phyloP scores from a whole-genome alignment of 2,113 vertebrate species.

The Gymnogyps californianus region DNA sequence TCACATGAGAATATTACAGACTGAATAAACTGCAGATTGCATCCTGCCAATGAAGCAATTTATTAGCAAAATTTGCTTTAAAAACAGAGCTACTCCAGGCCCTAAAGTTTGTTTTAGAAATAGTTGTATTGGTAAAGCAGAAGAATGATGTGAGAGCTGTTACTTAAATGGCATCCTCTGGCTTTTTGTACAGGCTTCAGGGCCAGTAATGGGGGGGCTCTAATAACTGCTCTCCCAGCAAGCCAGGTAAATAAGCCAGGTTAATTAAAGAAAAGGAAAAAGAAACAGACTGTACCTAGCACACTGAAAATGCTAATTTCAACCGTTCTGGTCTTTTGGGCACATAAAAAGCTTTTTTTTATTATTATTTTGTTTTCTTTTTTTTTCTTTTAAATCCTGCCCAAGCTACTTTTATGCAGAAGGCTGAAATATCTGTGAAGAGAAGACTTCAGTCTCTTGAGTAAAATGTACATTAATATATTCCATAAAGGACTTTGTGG shows the following conservation, averaged over 20 bases:
- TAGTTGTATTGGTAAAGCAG: neutral
- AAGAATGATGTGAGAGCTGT: neutral
- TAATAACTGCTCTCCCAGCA: neutral
- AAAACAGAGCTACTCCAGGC: neutral
- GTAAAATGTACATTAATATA: neutral
- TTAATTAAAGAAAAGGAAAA: neutral
- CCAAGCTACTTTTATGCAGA: neutral
- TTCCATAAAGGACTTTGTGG: neutral
- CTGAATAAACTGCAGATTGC: neutral
- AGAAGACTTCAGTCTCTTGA: neutral
- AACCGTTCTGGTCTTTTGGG: neutral
- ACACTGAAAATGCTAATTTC: neutral
- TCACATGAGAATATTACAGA: neutral
- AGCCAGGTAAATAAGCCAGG: neutral
- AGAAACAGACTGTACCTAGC: neutral
- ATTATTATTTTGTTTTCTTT: neutral
- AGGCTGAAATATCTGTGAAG: neutral
- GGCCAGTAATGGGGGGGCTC: neutral
- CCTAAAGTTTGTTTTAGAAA: neutral
- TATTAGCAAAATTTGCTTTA: neutral
- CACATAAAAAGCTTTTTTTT: neutral
- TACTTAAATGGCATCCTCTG: neutral
- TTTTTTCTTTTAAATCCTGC: neutral
- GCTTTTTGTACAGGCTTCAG: neutral
- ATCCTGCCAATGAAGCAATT: neutral